phyloP scores from a whole-genome alignment of 1,140 invertebrate species.

The Liolophura sinensis region DNA sequence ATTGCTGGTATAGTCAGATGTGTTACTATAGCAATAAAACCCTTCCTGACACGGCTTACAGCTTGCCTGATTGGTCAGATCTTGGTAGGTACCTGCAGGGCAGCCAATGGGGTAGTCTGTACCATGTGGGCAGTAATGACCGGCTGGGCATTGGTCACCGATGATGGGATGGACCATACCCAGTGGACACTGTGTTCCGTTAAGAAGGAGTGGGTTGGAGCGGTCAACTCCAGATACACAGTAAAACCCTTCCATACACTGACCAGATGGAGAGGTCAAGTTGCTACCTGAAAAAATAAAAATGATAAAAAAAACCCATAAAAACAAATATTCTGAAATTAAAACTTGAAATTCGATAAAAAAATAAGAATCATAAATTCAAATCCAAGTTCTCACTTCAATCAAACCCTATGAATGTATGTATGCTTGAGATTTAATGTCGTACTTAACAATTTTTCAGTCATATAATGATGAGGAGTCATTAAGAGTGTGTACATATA shows the following conservation, averaged over 20 bases:
- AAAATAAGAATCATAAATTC: no score
- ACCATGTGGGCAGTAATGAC: constrained; percentile 49
- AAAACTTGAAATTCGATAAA: no score
- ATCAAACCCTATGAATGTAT: no score
- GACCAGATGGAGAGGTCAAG: constrained; percentile 43
- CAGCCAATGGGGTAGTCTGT: constrained; percentile 49
- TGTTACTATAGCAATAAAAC: constrained; percentile 47
- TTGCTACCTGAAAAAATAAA: constrained; percentile 34
- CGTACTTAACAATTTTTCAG: no score
- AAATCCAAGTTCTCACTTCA: no score
- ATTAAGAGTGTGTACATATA: no score
- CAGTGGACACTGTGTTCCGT: constrained; percentile 44
- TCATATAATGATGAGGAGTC: no score
- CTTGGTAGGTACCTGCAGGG: constrained; percentile 49
- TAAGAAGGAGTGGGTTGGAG: constrained; percentile 45
- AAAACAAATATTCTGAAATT: no score
- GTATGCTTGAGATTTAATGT: no score
- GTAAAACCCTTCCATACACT: constrained; percentile 41
- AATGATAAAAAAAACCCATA: no score
- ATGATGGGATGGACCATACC: constrained; percentile 49
- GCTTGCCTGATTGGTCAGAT: constrained; percentile 40
- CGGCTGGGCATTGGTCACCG: constrained; percentile 49
- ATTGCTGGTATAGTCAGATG: constrained; percentile 42
- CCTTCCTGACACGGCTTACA: constrained; percentile 51
- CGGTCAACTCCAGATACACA: constrained; percentile 44